Base-by-base conservation (phyloP, 2,113 vertebrate genomes). In the Equus przewalskii region DNA sequence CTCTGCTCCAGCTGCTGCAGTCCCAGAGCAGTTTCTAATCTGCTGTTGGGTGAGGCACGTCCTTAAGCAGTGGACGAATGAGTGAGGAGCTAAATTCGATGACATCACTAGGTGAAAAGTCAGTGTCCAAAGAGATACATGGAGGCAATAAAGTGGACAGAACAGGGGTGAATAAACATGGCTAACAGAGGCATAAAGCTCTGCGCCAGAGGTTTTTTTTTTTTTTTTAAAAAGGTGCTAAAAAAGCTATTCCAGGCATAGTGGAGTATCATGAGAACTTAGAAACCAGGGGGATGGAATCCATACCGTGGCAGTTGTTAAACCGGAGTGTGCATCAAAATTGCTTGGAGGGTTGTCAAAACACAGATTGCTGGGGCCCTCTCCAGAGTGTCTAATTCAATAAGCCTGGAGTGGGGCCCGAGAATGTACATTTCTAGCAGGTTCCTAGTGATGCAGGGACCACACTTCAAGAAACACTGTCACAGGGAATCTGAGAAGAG, bases 71-170 rank as follows among this genome's bases (percentile, higher is more conserved):
- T 41, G 54, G 60, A 62, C 49, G 30, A 96, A 33, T 69, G 58
- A 94, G 30, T 15, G 58, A 95, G 84, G 22, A 90, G 46, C 54
- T 85, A 94, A 92, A 54, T 80, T 41, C 84, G 33, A 75, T 41
- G 84, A 69, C 80, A 75, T 28, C 46, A 2, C 28, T 65, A 82
- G 78, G 46, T 54, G 44, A 69, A 67, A 89, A 5, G 41, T 73
- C 73, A 30, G 49, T 49, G 15, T 10, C 46, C 21, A 60, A 33
- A 94, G 73, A 97, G 67, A 46, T 62, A 67, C 86, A 16, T 44
- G 22, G 46, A 65, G 41, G 44, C n/a, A 12, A 36, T 33, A 54
- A 89, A 4, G 12, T 41, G 14, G 26, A 75, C 69, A 82, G 51
- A 87, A 72, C 1, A 33, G 49, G 44, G 4, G 6, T 70, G 83